phyloP scores from a whole-genome alignment of 2,113 vertebrate genomes.

The Amazona vittata region DNA sequence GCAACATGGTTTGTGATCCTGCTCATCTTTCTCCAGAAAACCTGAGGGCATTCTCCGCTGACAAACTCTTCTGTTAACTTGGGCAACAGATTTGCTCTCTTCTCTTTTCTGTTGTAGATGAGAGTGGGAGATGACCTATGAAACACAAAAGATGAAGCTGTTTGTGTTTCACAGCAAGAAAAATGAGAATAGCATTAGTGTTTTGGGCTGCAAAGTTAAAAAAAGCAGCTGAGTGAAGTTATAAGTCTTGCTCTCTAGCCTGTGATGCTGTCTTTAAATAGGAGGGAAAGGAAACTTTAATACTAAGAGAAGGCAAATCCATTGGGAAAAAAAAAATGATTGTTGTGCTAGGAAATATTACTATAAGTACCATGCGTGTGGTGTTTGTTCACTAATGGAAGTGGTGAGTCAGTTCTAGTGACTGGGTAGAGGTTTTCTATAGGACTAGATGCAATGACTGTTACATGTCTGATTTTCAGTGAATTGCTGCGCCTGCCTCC shows the following conservation, averaged over 20 bases:
- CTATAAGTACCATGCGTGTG: rapidly evolving
- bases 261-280: neutral
- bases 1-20: neutral
- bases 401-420: neutral
- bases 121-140: neutral
- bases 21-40: neutral
- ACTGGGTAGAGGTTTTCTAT: neutral
- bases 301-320: neutral
- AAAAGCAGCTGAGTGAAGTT: neutral
- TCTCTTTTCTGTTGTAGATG: neutral
- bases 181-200: neutral
- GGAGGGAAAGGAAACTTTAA: neutral
- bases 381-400: neutral
- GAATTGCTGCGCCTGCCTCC: neutral
- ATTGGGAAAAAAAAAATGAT: neutral
- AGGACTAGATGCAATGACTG: rapidly evolving
- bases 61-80: neutral
- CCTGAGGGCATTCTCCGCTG: rapidly evolving
- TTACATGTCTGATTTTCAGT: rapidly evolving
- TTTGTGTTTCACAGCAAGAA: neutral
- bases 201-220: neutral
- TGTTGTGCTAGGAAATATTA: neutral
- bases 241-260: neutral
- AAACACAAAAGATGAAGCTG: neutral
- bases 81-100: neutral